Base-by-base conservation (phyloP, 2,888 invertebrate genomes). In the Oscheius onirici region DNA sequence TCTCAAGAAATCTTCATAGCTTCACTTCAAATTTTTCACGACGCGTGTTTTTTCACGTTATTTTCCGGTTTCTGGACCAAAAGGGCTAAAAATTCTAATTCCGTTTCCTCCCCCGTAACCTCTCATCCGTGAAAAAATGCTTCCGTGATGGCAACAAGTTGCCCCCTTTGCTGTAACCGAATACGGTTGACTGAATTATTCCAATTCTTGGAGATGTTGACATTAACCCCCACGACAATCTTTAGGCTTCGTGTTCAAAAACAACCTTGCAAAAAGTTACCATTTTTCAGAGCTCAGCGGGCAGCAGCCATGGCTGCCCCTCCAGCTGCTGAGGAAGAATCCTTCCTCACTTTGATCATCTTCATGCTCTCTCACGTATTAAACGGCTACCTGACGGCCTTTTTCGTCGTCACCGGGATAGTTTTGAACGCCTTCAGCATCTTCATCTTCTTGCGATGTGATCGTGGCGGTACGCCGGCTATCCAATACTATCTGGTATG, bases 401-500 rank as follows among this genome's bases (percentile, higher is more conserved):
- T 83, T 69, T 85, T 84, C 69, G 86, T 86, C 46, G 70, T 80
- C 40, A 82, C 80, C 43, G 82, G 86, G 24, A 75, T 86, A 57
- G 54, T 83, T 57, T 78, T 86, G n/a, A 86, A 86, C 70, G 63
- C 78, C 22, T 75, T 86, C 51, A 85, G 83, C 28, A 83, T 86
- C 34, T 84, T 73, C 60, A 83, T 86, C 41, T 86, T 86, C 72
- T 58, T 85, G 2, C 74, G 82, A 66, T 85, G 80, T 60, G 83
- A 83, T 22, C 76, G 81, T 22, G 77, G 78, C 15, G 81, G 84
- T 51, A 82, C 83, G 34, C 84, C 86, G 3, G 83, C 85, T 34
- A 86, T 86, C 46, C 86, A 86, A 55, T 86, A 86, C 72, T 86
- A 86, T 66, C 73, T 86, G 81, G 86, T 86, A 66, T 71, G 78